These are phyloP conservation scores for Netta rufina DNA, from an alignment of 2,797 vertebrate genomes.

Conservation along the genomic window DNA sequence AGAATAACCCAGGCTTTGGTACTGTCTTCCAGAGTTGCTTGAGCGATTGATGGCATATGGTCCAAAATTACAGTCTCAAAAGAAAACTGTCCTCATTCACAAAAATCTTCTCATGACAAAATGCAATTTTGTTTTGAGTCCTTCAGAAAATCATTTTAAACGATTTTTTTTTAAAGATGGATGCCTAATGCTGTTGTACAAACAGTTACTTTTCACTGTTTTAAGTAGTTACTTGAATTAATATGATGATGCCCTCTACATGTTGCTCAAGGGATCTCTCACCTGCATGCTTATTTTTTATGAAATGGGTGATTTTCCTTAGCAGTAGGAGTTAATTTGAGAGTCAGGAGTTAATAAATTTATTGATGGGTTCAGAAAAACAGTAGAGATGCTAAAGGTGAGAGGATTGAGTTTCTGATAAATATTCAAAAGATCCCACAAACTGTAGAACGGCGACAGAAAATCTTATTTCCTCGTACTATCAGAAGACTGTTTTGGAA, in stretches of 20 bases:
- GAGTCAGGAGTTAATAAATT: neutral
- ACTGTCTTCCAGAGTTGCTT: neutral
- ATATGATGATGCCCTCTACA: neutral
- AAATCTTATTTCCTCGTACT: neutral
- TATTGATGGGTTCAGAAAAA: neutral
- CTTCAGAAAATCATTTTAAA: neutral
- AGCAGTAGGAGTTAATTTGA: neutral
- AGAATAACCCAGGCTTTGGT: slow-evolving; percentile 17
- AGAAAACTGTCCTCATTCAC: neutral
- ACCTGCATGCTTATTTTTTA: neutral
- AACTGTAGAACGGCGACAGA: neutral
- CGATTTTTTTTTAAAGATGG: neutral
- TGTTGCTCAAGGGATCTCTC: neutral
- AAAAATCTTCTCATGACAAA: neutral
- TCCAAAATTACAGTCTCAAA: neutral
- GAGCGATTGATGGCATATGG: neutral
- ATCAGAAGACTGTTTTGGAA: neutral
- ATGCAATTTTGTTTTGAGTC: neutral
- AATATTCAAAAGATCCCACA: neutral
- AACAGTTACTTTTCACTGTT: neutral
- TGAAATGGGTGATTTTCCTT: neutral
- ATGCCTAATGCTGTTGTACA: neutral
- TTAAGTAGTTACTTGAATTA: neutral
- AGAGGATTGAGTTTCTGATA: neutral
- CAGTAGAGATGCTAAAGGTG: neutral